Conservation (phyloP, 2,113 vertebrate species). For the Notechis scutatus region DNA sequence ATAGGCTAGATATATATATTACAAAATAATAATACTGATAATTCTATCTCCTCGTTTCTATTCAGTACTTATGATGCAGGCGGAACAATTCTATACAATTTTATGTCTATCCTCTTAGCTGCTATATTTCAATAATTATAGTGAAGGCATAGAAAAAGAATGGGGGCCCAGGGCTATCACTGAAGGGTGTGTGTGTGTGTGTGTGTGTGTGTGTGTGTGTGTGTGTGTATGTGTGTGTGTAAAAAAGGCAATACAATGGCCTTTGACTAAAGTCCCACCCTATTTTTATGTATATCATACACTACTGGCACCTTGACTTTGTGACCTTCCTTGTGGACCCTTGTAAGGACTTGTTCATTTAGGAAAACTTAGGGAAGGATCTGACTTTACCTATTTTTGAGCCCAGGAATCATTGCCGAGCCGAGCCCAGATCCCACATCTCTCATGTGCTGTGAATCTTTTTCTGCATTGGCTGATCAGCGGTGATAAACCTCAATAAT, state of each 20-base stretch:
- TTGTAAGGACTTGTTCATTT: background rate
- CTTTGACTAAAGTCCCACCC: background rate
- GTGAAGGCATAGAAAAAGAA: background rate
- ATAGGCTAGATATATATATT: background rate
- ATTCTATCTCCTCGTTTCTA: background rate
- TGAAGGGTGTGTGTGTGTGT: background rate
- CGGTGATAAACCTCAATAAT: conserved; percentile 5
- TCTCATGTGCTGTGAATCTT: background rate
- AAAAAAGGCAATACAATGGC: background rate
- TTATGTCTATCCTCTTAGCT: background rate
- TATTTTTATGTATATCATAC: background rate
- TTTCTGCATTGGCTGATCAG: background rate
- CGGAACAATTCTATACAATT: background rate
- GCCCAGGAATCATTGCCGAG: background rate
- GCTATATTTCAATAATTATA: background rate
- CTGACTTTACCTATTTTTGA: background rate
- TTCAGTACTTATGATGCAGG: background rate
- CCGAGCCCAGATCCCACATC: too few species aligned
- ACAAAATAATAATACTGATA: background rate
- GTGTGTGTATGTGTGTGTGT: background rate
- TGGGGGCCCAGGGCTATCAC: background rate
- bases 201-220: background rate
- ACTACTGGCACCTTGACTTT: background rate
- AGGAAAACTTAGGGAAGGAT: background rate
- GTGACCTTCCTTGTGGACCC: background rate